phyloP scores from a whole-genome alignment of 2,113 vertebrate species.

The Carassius carassius region DNA sequence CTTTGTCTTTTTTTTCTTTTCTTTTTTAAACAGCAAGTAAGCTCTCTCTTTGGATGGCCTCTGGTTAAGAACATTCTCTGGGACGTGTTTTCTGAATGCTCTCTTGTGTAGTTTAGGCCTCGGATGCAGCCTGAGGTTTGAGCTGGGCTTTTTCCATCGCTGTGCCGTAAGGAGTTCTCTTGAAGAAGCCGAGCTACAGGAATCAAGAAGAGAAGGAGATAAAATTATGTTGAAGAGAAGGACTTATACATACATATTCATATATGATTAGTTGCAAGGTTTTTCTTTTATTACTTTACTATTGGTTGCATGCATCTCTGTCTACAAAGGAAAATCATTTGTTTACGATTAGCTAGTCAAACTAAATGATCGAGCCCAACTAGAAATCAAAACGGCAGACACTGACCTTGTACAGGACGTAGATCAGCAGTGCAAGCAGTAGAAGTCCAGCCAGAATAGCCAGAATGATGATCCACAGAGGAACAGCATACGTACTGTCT shows the following conservation, averaged over 20 bases:
- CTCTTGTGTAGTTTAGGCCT: slow-evolving; percentile 75
- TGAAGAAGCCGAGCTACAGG: slow-evolving; percentile 90
- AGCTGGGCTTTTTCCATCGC: slow-evolving; percentile 96
- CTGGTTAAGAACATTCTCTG: slow-evolving; percentile 56
- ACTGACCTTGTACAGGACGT: slow-evolving; percentile 88
- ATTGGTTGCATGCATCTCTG: background rate
- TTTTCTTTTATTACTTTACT: background rate
- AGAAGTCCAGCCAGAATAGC: slow-evolving; percentile 88
- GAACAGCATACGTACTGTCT: slow-evolving; percentile 80
- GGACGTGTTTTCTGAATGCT: slow-evolving; percentile 54
- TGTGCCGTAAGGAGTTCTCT: slow-evolving; percentile 87
- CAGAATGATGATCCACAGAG: slow-evolving; percentile 90
- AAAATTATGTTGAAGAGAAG: background rate
- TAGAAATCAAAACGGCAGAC: background rate
- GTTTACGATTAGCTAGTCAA: background rate
- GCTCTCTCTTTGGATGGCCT: slow-evolving; percentile 65
- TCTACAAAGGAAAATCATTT: background rate
- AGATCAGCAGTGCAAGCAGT: slow-evolving; percentile 88
- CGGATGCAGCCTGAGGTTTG: slow-evolving; percentile 91
- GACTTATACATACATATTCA: background rate
- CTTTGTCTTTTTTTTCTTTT: slow-evolving; percentile 20
- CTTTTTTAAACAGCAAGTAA: slow-evolving; percentile 48
- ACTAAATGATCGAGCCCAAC: background rate
- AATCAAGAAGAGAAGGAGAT: slow-evolving; percentile 6
- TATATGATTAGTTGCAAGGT: background rate